Conservation (phyloP, 2,888 invertebrate genomes). For the Cosmopolites sordidus region DNA sequence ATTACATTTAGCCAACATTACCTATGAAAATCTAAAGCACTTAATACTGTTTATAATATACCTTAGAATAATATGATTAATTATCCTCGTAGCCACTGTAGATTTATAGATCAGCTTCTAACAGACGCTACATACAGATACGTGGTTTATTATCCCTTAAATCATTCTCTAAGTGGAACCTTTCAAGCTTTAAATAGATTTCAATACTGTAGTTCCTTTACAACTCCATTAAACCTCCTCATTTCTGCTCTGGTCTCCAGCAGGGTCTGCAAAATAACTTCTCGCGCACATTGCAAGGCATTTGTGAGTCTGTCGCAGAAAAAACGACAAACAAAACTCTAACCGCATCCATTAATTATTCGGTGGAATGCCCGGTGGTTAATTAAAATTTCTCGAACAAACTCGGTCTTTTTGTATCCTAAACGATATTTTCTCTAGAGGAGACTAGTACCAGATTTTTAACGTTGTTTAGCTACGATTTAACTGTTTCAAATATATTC, state of each 20-base stretch:
- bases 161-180: not conserved
- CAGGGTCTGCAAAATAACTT: slow-evolving; percentile 1
- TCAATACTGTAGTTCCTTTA: not conserved
- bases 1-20: too few relatives aligned
- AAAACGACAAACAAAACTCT: slow-evolving; percentile 7
- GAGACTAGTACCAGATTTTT: too few relatives aligned
- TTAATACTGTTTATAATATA: too few relatives aligned
- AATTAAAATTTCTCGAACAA: slow-evolving; percentile 21
- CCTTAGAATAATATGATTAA: too few relatives aligned
- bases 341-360: slow-evolving; percentile 16
- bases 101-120: not conserved
- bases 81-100: not conserved
- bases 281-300: not conserved
- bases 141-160: not conserved
- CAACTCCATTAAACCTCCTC: slow-evolving; percentile 1
- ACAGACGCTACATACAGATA: not conserved
- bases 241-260: not conserved
- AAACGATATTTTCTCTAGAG: too few relatives aligned
- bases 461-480: too few relatives aligned
- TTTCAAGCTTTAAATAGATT: slow-evolving; percentile 1
- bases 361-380: slow-evolving; percentile 12
- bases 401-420: too few relatives aligned
- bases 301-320: slow-evolving; percentile 2
- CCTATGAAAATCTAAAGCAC: too few relatives aligned
- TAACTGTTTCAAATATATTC: too few relatives aligned